These are phyloP conservation scores for Canis aureus DNA, from an alignment of 2,113 vertebrate species.

Conservation along the genomic window DNA sequence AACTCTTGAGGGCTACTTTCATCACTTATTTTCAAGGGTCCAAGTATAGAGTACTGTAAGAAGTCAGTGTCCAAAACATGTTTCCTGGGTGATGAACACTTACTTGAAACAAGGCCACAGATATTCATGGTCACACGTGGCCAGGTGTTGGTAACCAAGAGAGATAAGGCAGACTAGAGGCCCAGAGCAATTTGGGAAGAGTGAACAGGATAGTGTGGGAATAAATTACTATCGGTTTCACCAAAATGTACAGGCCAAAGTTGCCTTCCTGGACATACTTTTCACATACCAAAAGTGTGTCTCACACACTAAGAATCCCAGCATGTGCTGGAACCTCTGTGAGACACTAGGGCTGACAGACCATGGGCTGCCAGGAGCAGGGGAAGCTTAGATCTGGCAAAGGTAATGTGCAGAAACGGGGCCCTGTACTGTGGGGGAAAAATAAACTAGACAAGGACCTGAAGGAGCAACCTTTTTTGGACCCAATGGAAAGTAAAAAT, in stretches of 20 bases:
- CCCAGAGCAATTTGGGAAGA: conserved; percentile 40
- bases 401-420: conserved; percentile 20
- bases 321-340: background rate
- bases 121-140: background rate
- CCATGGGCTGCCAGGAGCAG: too few relatives aligned
- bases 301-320: background rate
- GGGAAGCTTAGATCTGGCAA: background rate
- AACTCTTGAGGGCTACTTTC: conserved; percentile 16
- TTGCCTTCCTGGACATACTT: background rate
- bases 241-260: background rate
- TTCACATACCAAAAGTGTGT: background rate
- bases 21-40: conserved; percentile 46
- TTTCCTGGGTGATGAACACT: background rate
- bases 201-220: background rate
- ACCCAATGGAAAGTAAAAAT: background rate
- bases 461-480: background rate
- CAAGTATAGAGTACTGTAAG: conserved; percentile 17
- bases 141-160: background rate
- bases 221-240: background rate
- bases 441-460: background rate
- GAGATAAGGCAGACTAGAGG: background rate
- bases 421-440: background rate
- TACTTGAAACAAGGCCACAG: background rate
- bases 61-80: conserved; percentile 37
- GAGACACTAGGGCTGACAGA: background rate